phyloP scores from a whole-genome alignment of 2,888 invertebrate genomes.

The Cyclophora albipunctata region DNA sequence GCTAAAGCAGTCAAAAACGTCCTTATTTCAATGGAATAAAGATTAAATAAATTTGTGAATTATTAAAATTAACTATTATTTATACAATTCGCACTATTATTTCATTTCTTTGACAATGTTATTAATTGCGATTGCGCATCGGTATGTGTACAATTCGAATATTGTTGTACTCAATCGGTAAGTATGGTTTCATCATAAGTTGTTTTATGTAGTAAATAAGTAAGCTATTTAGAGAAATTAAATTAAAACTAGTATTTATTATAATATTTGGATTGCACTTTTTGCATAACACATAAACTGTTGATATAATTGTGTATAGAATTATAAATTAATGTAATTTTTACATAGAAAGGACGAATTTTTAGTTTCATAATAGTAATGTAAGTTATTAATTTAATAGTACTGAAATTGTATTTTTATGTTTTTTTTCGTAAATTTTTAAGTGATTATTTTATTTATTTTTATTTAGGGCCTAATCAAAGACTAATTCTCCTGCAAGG shows the following conservation, averaged over 20 bases:
- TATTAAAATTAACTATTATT: neutral
- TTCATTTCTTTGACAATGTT: too few relatives aligned
- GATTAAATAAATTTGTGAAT: too few relatives aligned
- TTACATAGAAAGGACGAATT: slow-evolving; percentile 41
- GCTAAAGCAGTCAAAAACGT: too few relatives aligned
- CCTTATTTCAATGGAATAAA: too few relatives aligned
- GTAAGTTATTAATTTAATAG: slow-evolving; percentile 16
- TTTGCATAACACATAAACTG: slow-evolving; percentile 66
- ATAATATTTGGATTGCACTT: slow-evolving; percentile 56
- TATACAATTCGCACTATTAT: slow-evolving; percentile 6
- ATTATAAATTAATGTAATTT: slow-evolving; percentile 43
- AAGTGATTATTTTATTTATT: slow-evolving; percentile 13
- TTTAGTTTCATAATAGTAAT: slow-evolving; percentile 25
- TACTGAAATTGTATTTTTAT: slow-evolving; percentile 12
- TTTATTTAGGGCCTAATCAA: slow-evolving; percentile 22
- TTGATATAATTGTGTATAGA: slow-evolving; percentile 65
- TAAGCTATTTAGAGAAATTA: slow-evolving; percentile 11
- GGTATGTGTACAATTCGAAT: too few relatives aligned
- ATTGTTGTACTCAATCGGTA: too few relatives aligned
- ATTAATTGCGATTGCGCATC: too few relatives aligned
- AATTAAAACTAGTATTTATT: slow-evolving; percentile 21
- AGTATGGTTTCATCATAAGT: neutral
- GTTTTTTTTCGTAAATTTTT: slow-evolving; percentile 14
- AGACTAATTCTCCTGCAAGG: slow-evolving; percentile 19
- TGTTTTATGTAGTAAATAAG: slow-evolving; percentile 9